Base-by-base conservation (phyloP, 2,888 invertebrate genomes). In the Amorpha juglandis region DNA sequence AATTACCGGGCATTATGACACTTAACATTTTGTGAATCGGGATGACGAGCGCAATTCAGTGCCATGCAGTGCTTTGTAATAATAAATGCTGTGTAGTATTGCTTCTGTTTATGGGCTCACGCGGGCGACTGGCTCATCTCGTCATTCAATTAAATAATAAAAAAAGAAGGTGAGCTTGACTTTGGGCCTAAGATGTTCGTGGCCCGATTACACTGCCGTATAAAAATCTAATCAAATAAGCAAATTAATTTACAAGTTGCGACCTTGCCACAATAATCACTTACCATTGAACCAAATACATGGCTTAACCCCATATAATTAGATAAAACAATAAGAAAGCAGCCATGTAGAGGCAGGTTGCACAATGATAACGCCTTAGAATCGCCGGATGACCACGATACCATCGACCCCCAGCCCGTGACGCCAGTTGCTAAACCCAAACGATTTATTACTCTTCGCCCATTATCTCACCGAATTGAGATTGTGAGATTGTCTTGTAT, bases 261-360 rank as follows among this genome's bases (percentile, higher is more conserved):
- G 52, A 58, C 58, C 58, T 70, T 75, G 50, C 73, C 71, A 70
- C 71, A 68, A 67, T 74, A 74, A 65, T 71, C 72, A 65, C 48
- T 35, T 70, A 64, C 81, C 89, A 89, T 90, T 89, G 88, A 88
- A 84, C 84, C 74, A 82, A 71, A 81, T 82, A 76, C 67, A 70
- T 75, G 63, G 48, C 69, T 68, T 77, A 74, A 70, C 74, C 74
- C 72, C 73, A 78, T 81, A 81, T 86, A 89, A 91, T 91, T 89
- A 89, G 77, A 81, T 82, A 79, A 88, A 89, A 92, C 91, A 92
- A 91, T 91, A 88, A 90, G 91, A 92, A 92, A 92, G 91, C 79
- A 75, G 80, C 71, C 76, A 78, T 80, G 80, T 83, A 73, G 67
- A 71, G 66, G 83, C 77, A 68, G 68, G 77, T 91, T 91, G 87